Percentiles rank a stretch among this genome's conserved stretches.
Evolutionary conservation across 2,797 vertebrate genomes (phyloP).

Genomic region (Harpagifer antarcticus): DNA sequence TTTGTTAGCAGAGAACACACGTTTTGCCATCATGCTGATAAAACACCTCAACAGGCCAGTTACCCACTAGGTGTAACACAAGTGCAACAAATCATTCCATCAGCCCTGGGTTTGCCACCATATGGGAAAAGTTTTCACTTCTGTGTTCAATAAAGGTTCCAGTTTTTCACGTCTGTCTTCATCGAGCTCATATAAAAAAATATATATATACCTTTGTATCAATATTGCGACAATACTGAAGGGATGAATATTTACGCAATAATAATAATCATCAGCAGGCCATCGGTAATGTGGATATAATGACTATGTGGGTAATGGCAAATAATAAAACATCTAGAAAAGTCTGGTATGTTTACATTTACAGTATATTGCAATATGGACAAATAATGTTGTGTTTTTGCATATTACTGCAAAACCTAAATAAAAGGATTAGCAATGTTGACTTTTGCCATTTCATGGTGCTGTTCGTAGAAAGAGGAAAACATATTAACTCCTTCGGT

Average conservation of each 20-base stretch:
- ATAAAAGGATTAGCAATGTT: too few relatives aligned
- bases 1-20: constrained; percentile 57
- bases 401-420: too few relatives aligned
- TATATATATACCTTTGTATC: too few relatives aligned
- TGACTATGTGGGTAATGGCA: too few relatives aligned
- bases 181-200: constrained; percentile 1
- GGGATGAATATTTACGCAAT: too few relatives aligned
- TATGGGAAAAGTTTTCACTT: constrained; percentile 7
- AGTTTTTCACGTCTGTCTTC: neutral
- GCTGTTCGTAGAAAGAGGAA: neutral
- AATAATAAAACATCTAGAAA: too few relatives aligned
- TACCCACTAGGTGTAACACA: constrained; percentile 13
- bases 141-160: neutral
- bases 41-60: constrained; percentile 20
- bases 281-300: too few relatives aligned
- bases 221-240: too few relatives aligned
- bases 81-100: constrained; percentile 20
- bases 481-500: neutral
- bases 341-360: too few relatives aligned
- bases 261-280: too few relatives aligned
- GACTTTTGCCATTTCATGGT: neutral
- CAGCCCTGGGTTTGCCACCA: neutral
- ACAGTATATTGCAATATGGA: too few relatives aligned
- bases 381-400: neutral
- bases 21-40: constrained; percentile 27